These are phyloP conservation scores for Porites evermanni DNA, from an alignment of 92 coral and sea anemone genomes.

Conservation along the genomic window DNA sequence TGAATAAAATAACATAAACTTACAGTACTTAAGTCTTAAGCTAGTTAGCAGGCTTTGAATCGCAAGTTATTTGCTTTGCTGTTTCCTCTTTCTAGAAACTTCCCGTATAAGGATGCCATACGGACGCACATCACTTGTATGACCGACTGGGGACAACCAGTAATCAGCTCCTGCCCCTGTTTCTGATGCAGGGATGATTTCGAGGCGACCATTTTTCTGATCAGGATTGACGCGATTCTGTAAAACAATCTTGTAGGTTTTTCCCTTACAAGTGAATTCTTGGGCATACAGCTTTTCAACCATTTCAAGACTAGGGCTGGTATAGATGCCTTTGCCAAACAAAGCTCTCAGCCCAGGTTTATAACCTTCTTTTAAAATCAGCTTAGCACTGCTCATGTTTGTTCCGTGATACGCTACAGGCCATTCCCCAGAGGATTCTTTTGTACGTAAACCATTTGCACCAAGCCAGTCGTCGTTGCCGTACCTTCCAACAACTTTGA, in stretches of 20 bases:
- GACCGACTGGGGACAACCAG: slow-evolving; percentile 67
- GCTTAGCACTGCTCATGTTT: slow-evolving; percentile 7
- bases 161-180: slow-evolving; percentile 64
- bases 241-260: slow-evolving; percentile 65
- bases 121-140: slow-evolving; percentile 60
- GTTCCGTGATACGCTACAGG: slow-evolving; percentile 85
- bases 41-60: too few relatives aligned
- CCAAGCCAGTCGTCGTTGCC: slow-evolving; percentile 71
- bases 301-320: slow-evolving; percentile 62
- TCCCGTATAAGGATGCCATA: slow-evolving; percentile 70
- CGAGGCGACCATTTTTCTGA: slow-evolving; percentile 27
- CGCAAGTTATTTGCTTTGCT: too few relatives aligned
- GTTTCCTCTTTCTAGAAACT: slow-evolving; percentile 2
- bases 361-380: slow-evolving; percentile 54
- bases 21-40: too few relatives aligned
- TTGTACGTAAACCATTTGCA: slow-evolving; percentile 58
- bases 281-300: slow-evolving; percentile 39
- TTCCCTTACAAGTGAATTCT: slow-evolving; percentile 54
- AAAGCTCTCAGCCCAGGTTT: slow-evolving; percentile 33
- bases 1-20: too few relatives aligned
- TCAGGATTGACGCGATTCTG: slow-evolving; percentile 80
- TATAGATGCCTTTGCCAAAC: slow-evolving; percentile 68
- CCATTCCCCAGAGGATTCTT: slow-evolving; percentile 66
- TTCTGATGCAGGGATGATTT: slow-evolving; percentile 50
- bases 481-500: slow-evolving; percentile 55